phyloP scores from a whole-genome alignment of 2,888 invertebrate species.

The Torymus tubicola region DNA sequence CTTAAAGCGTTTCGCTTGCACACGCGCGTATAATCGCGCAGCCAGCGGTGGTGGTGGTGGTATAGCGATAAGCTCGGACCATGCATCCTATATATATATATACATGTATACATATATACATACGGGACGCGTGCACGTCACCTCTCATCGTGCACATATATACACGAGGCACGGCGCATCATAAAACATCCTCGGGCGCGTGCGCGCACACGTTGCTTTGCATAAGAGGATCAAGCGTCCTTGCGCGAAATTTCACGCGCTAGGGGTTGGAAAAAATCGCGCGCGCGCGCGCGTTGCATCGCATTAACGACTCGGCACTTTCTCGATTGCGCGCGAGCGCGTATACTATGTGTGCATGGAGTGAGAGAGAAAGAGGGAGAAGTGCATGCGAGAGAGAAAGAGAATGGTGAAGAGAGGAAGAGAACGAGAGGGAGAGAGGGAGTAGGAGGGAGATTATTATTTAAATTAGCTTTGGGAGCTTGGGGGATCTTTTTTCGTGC shows the following conservation, averaged over 20 bases:
- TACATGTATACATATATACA: background rate
- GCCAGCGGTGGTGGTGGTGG: background rate
- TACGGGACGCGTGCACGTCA: background rate
- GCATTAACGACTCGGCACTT: conserved; percentile 47
- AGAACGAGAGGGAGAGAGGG: too few relatives aligned
- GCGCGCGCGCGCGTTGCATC: conserved; percentile 11
- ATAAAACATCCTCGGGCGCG: conserved; percentile 13
- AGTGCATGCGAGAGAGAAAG: too few relatives aligned
- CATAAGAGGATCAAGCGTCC: conserved; percentile 54
- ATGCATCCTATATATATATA: too few relatives aligned
- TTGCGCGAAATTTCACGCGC: conserved; percentile 20
- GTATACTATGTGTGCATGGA: background rate
- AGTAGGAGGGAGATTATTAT: background rate
- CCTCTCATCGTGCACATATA: too few relatives aligned
- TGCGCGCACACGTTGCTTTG: conserved; percentile 26
- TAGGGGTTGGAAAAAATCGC: background rate
- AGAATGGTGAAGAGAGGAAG: too few relatives aligned
- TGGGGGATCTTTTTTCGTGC: background rate
- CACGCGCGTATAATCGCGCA: conserved; percentile 20
- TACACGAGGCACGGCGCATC: background rate
- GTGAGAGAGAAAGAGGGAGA: too few relatives aligned
- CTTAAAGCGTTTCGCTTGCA: conserved; percentile 22
- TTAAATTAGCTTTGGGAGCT: conserved; percentile 7
- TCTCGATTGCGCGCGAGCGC: background rate
- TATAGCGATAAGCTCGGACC: conserved; percentile 33